Evolutionary conservation across 2,888 invertebrate species (phyloP), one percentile per base, ranked within the genome.

Genomic region (Polymixis flavicincta): DNA sequence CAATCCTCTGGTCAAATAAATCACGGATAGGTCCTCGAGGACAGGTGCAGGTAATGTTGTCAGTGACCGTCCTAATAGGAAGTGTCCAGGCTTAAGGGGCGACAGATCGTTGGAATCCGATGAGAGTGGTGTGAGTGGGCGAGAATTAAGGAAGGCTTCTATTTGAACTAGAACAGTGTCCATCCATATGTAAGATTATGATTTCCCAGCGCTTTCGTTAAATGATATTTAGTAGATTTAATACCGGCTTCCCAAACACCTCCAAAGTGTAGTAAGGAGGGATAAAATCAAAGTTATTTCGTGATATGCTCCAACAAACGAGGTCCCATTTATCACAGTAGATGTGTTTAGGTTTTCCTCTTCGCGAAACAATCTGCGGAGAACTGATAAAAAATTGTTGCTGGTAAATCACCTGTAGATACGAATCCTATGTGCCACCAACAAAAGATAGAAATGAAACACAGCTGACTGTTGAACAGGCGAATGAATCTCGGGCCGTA

Each of bases 261-360:
- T 55, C 25, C 28, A 28, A 59, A 59, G 59, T 59, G 59, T 32
- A 32, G 59, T 19, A 32, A 59, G 59, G 32, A 59, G 59, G 59
- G 32, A 59, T 59, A 32, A 59, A 59, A 59, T 59, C 1, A 32
- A 59, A 59, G 2, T 59, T 32, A 4, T 32, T 59, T 17, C 63
- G 45, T 63, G 9, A 63, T 11, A 63, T 14, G 61, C 61, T 25
- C 45, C 60, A 60, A 60, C 60, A 50, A 50, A 50, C 50, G 9
- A 52, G 22, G 22, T 52, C 50, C 22, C 50, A 59, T 59, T n/a
- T 59, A 14, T 63, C 45, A 48, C 25, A 48, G 45, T 63, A 52
- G 52, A 65, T 52, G 65, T 65, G 52, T 52, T 65, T 65, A 52
- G 65, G 50, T 6, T 37, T 66, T 11, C 52, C 52, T 52, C 65